phyloP scores from a whole-genome alignment of 2,113 vertebrate genomes.

The Toxotes chatareus region DNA sequence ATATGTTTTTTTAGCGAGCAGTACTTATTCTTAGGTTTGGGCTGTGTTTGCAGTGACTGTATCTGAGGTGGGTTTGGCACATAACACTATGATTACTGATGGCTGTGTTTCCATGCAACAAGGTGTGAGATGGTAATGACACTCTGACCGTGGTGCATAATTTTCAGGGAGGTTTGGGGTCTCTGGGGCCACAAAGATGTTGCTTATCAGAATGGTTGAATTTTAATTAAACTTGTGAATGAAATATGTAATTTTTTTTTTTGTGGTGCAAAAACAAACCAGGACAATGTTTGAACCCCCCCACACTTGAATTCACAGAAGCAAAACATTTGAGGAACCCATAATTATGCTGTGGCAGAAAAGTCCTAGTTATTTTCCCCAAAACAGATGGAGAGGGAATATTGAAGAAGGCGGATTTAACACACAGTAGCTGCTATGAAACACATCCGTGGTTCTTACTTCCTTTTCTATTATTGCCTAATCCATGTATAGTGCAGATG shows the following conservation, averaged over 20 bases:
- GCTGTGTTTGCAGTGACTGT: slow-evolving; percentile 44
- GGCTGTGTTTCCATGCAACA: slow-evolving; percentile 35
- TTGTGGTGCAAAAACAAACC: slow-evolving; percentile 68
- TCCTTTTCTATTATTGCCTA: slow-evolving; percentile 52
- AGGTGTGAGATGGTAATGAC: slow-evolving; percentile 37
- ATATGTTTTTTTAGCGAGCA: slow-evolving; percentile 46
- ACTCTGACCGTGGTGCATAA: slow-evolving; percentile 20
- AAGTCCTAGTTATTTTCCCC: slow-evolving; percentile 66
- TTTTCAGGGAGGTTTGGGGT: slow-evolving; percentile 20
- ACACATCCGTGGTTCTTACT: slow-evolving; percentile 32
- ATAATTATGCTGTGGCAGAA: slow-evolving; percentile 74
- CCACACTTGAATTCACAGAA: slow-evolving; percentile 65
- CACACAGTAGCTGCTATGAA: slow-evolving; percentile 55
- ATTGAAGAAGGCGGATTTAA: slow-evolving; percentile 62
- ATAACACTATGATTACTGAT: slow-evolving; percentile 33
- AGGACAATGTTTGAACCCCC: slow-evolving; percentile 64
- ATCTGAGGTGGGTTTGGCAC: slow-evolving; percentile 45
- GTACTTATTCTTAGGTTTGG: slow-evolving; percentile 51
- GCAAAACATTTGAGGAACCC: slow-evolving; percentile 75
- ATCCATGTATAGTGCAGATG: slow-evolving; percentile 52
- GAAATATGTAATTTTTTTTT: slow-evolving; percentile 59
- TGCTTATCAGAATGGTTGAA: slow-evolving; percentile 31
- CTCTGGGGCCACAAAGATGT: slow-evolving; percentile 16
- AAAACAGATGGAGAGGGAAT: slow-evolving; percentile 72
- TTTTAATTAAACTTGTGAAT: slow-evolving; percentile 53